Evolutionary conservation across 2,797 vertebrate genomes (phyloP).

Genomic region (Setipinna tenuifilis): DNA sequence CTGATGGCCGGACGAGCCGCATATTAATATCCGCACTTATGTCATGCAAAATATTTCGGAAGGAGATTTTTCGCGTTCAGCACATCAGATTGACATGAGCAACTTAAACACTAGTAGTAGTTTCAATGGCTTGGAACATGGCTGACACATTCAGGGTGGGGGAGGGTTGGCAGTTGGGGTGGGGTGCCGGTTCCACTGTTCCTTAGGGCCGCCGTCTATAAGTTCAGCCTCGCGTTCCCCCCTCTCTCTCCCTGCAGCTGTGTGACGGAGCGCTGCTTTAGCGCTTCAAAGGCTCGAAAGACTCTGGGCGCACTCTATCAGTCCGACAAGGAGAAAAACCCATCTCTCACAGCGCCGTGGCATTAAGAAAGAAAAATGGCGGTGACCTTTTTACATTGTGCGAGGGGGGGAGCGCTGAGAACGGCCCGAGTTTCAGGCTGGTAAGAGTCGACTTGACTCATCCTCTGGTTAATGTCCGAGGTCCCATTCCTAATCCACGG

Average conservation of each 20-base stretch:
- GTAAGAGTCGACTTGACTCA: constrained; percentile 65
- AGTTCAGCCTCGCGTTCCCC: constrained; percentile 46
- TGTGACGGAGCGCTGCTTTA: constrained; percentile 49
- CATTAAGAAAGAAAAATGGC: constrained; percentile 71
- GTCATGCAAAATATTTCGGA: constrained; percentile 12
- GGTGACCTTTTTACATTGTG: constrained; percentile 74
- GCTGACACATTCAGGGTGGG: neutral
- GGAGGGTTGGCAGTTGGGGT: neutral
- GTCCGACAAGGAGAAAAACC: constrained; percentile 73
- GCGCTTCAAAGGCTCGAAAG: constrained; percentile 76
- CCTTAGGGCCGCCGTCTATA: constrained; percentile 61
- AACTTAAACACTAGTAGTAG: constrained; percentile 35
- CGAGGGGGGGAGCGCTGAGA: constrained; percentile 60
- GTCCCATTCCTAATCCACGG: constrained; percentile 72
- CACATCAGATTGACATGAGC: constrained; percentile 45
- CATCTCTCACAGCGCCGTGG: constrained; percentile 69
- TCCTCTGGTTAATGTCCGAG: constrained; percentile 78
- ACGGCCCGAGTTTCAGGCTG: constrained; percentile 65
- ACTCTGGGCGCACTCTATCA: constrained; percentile 77
- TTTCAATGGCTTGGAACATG: neutral
- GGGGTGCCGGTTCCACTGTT: neutral
- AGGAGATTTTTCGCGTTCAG: neutral
- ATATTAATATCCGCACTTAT: constrained; percentile 22
- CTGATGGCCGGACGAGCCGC: neutral
- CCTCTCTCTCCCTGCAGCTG: constrained; percentile 72